phyloP scores from a whole-genome alignment of 1,140 invertebrate genomes.

The Dendroctonus valens region DNA sequence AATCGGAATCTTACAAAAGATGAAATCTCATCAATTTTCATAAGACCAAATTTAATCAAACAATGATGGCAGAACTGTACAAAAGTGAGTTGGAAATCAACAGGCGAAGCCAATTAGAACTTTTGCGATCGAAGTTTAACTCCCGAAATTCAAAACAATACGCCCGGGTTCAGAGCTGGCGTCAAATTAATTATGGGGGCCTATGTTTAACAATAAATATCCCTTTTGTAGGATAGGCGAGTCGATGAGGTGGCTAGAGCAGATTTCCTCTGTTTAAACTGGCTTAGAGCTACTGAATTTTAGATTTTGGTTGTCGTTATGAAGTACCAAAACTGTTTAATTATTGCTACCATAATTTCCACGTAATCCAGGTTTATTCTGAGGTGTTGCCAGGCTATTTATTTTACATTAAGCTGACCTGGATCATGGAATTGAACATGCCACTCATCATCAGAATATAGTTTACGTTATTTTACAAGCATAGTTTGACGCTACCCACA shows the following conservation, averaged over 20 bases:
- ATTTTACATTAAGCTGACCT: no score
- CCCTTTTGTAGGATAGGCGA: constrained; percentile 13
- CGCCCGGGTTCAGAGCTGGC: constrained; percentile 10
- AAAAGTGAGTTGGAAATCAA: constrained; percentile 21
- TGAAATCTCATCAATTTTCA: constrained; percentile 10
- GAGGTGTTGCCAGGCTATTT: no score
- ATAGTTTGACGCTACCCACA: no score
- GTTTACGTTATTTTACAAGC: no score
- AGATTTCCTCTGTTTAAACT: background rate
- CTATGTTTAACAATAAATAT: constrained; percentile 25
- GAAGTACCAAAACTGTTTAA: background rate
- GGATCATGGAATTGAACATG: no score
- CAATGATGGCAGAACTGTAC: background rate
- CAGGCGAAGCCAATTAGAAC: constrained; percentile 23
- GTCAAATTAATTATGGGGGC: constrained; percentile 24
- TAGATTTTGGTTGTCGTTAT: constrained; percentile 7
- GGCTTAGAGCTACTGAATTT: constrained; percentile 4
- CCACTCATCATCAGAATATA: no score
- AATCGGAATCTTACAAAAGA: no score
- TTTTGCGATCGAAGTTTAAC: constrained; percentile 20
- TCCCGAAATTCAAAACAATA: constrained; percentile 25
- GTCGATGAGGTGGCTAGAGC: constrained; percentile 1
- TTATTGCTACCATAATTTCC: background rate
- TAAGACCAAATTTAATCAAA: constrained; percentile 20
- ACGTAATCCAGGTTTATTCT: background rate